These are phyloP conservation scores for Sminthurinus signatus DNA, from an alignment of 1,140 invertebrate genomes.

Conservation along the genomic window DNA sequence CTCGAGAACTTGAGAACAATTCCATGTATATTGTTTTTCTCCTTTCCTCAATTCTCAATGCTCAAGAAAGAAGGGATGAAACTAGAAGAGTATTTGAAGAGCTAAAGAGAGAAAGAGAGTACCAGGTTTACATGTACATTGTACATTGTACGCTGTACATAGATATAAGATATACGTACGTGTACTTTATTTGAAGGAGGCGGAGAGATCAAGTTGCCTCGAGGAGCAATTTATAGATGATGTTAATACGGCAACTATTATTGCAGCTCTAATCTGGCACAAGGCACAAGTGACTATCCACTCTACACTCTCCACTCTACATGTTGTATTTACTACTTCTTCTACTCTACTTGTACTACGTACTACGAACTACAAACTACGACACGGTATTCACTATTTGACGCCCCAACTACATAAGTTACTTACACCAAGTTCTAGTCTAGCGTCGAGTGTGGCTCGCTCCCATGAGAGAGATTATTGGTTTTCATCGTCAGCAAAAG, in stretches of 20 bases:
- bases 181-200: not conserved
- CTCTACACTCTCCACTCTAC: too few relatives aligned
- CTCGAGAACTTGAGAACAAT: too few relatives aligned
- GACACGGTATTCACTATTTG: constrained; percentile 33
- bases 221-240: constrained; percentile 29
- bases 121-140: not conserved
- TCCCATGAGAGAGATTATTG: constrained; percentile 38
- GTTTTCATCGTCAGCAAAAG: constrained; percentile 38
- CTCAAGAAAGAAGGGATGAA: too few relatives aligned
- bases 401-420: constrained; percentile 5
- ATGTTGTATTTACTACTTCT: too few relatives aligned
- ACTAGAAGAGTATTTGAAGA: not conserved
- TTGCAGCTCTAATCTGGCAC: constrained; percentile 35
- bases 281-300: too few relatives aligned
- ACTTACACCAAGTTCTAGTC: too few relatives aligned
- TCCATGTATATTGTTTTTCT: too few relatives aligned
- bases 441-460: too few relatives aligned
- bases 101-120: not conserved
- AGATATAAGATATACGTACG: not conserved
- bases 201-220: constrained; percentile 1
- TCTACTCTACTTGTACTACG: too few relatives aligned
- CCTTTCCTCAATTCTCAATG: too few relatives aligned
- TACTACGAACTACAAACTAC: too few relatives aligned
- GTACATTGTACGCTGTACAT: not conserved
- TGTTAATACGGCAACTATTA: constrained; percentile 34